Evolutionary conservation across 2,113 vertebrate genomes (phyloP), one percentile per base, ranked within the genome.

Genomic region (Etia nguti): DNA sequence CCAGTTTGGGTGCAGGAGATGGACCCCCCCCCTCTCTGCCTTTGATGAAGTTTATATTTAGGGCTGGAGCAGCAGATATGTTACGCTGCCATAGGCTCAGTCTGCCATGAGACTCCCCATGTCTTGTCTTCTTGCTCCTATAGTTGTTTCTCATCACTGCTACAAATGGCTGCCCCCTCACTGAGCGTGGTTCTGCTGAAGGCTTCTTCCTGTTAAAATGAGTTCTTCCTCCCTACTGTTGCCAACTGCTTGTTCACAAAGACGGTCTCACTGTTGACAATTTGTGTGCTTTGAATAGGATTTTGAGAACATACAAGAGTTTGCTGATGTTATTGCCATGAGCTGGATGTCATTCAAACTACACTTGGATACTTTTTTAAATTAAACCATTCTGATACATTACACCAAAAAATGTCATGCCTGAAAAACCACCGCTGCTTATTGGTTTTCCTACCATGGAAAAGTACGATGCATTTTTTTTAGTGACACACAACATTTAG

Each of bases 241-340:
- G 24, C 59, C 57, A 31, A 16, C 57, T 62, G 59, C 29, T 62
- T 20, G 59, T 31, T 60, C 57, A 60, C 57, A 60, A 10, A 60
- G 16, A 62, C 5, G 4, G 54, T 18, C 29, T 60, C 29, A 34
- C 1, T 60, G 29, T 34, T 60, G 57, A 2, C 29, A 5, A 29
- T 57, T 57, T 13, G 26, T 59, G 26, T 57, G 12, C 26, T 60
- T 7, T 36, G 29, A 36, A 65, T 34, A 36, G 10, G 31, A n/a
- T 1, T n/a, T 20, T n/a, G 60, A 36, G 60, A 0, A 12, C 18
- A 4, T 1, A 10, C 16, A 1, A 9, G 16, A n/a, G 6, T 26
- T 10, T 10, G 20, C 5, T 65, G 34, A 8, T 38, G 18, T 1
- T 38, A 11, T 11, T 8, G 60, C 12, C 4, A 10, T n/a, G 20